Evolutionary conservation across 1,140 invertebrate species (phyloP).

Genomic region (Tetramorium simillimum): DNA sequence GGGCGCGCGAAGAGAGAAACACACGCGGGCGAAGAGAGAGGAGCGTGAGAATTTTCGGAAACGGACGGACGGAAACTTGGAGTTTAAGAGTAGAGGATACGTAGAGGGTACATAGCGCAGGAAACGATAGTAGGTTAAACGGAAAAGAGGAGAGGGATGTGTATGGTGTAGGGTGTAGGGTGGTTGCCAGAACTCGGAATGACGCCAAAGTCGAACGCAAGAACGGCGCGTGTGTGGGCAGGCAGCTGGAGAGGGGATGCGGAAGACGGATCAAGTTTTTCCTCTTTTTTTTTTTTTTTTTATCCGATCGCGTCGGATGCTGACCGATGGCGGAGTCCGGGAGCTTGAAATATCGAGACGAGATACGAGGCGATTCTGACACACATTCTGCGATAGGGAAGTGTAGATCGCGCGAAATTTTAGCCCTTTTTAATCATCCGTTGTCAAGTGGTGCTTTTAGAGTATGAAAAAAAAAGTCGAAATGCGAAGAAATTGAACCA

Average conservation of each 20-base stretch:
- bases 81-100: constrained; percentile 1
- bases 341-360: not conserved
- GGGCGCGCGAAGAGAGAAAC: not conserved
- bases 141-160: not conserved
- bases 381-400: not conserved
- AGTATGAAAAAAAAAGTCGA: not conserved
- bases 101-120: not conserved
- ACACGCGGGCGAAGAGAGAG: constrained; percentile 12
- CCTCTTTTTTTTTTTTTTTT: not conserved
- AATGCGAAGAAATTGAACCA: not conserved
- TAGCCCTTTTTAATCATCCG: not conserved
- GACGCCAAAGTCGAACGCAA: constrained; percentile 36
- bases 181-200: constrained; percentile 68
- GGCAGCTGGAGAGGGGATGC: constrained; percentile 19
- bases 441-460: constrained; percentile 38
- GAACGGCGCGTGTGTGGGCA: not conserved
- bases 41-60: constrained; percentile 44
- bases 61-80: not conserved
- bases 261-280: constrained; percentile 31
- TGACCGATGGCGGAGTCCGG: not conserved
- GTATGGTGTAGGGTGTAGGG: constrained; percentile 25
- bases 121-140: not conserved
- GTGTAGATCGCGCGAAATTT: not conserved
- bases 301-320: not conserved
- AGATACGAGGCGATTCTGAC: not conserved